These are phyloP conservation scores for Lepidurus apus DNA, from an alignment of 1,140 invertebrate species.

Conservation along the genomic window DNA sequence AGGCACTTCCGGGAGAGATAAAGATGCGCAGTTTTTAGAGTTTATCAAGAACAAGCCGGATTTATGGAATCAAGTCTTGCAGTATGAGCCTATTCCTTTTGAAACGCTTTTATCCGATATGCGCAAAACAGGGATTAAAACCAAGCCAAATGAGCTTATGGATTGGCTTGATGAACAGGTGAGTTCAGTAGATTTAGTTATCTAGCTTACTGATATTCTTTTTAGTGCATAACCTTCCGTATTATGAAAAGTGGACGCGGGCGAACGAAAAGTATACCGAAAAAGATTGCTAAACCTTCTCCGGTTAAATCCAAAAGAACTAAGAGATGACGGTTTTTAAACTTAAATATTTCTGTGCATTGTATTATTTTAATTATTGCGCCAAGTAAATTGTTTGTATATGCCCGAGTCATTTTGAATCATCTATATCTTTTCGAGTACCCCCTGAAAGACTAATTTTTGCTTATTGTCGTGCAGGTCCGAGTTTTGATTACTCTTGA, in stretches of 20 bases:
- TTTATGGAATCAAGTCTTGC: slow-evolving; percentile 46
- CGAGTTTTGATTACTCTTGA: too few species aligned
- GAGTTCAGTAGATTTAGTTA: slow-evolving; percentile 9
- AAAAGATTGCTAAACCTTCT: neutral
- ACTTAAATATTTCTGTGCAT: neutral
- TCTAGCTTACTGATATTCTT: slow-evolving; percentile 15
- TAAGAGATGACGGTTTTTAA: neutral
- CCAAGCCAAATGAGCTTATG: slow-evolving; percentile 44
- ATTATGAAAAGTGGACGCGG: slow-evolving; percentile 25
- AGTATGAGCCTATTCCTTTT: slow-evolving; percentile 49
- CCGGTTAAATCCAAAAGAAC: neutral
- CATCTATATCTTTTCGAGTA: too few species aligned
- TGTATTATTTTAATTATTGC: too few species aligned
- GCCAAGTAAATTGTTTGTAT: too few species aligned
- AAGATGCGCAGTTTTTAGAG: slow-evolving; percentile 27
- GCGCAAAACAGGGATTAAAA: slow-evolving; percentile 45
- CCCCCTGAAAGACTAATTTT: too few species aligned
- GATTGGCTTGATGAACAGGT: slow-evolving; percentile 51
- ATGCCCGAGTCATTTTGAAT: too few species aligned
- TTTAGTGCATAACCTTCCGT: slow-evolving; percentile 31
- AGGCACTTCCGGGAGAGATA: slow-evolving; percentile 24
- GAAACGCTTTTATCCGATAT: slow-evolving; percentile 44
- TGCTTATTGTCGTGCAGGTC: too few species aligned
- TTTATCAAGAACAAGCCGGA: slow-evolving; percentile 43
- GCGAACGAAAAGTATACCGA: neutral